Base-by-base conservation (phyloP, 92 coral and sea anemone species). In the Pocillopora meandrina region DNA sequence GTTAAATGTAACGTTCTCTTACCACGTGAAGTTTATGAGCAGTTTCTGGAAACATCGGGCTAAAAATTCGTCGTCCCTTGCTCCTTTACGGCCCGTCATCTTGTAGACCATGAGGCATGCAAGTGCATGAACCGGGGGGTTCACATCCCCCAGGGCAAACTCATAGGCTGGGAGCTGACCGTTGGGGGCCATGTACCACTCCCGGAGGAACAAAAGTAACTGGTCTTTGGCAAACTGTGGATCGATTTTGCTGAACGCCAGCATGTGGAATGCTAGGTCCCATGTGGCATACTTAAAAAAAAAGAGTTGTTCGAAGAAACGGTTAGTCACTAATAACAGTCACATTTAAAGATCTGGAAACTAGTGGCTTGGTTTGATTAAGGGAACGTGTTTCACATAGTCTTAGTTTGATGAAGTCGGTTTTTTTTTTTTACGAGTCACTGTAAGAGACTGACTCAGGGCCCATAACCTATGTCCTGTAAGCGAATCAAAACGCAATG, bases 241-340 rank as follows among this genome's bases (percentile, higher is more conserved):
- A 72, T 96, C 98, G 61, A 96, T 89, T 82, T 94, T 96, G 52
- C 92, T 91, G 70, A 96, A 88, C 49, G 98, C 95, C 20, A 96
- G 93, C 98, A 96, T 96, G 77, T 96, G 98, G 77, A 96, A 96
- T 12, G 98, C 98, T 1, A 96, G 88, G 82, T 96, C 98, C 98
- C 98, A 96, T 0, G 98, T 90, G 2, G 98, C 98, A 76, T 96
- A 96, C 98, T 96, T 75, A 34, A 82, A 83, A 65, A 72, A 61
- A 33, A 87, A 10, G 26, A 26, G 31, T 26, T 52, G 10, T 31
- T 68, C 5, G 7, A 18, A 70, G 31, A 26, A 26, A 26, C 31
- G 31, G 9, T 70, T n/a, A 70, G 56, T 70, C 56, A 19, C 55
- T 12, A 70, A 2, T 34, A 42, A 21, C 34, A 65, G 23, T 64